Evolutionary conservation across 2,888 invertebrate species (phyloP).

Genomic region (Altica lythri): DNA sequence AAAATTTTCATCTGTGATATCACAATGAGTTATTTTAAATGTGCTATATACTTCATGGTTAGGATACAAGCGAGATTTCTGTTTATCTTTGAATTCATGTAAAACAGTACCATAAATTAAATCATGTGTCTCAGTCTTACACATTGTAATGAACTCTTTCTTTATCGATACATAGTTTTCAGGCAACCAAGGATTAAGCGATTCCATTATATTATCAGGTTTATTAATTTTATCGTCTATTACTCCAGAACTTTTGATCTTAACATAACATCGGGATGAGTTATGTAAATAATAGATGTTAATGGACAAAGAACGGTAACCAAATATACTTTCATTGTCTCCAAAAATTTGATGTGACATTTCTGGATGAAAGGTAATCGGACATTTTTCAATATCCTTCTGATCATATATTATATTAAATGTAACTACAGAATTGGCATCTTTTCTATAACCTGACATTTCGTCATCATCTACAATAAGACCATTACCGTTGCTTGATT

Average conservation of each 20-base stretch:
- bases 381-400: constrained; percentile 35
- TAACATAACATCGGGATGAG: constrained; percentile 68
- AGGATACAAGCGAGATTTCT: constrained; percentile 33
- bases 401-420: constrained; percentile 42
- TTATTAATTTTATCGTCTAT: constrained; percentile 59
- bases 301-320: constrained; percentile 79
- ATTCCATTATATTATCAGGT: constrained; percentile 47
- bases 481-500: constrained; percentile 19
- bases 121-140: constrained; percentile 45
- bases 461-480: constrained; percentile 34
- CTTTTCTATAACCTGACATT: constrained; percentile 41
- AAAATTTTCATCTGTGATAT: constrained; percentile 74
- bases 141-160: constrained; percentile 40
- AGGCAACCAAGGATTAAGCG: constrained; percentile 51
- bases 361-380: constrained; percentile 79
- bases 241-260: constrained; percentile 70
- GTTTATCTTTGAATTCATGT: constrained; percentile 36
- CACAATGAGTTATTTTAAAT: constrained; percentile 83
- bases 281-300: constrained; percentile 46
- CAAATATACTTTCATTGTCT: constrained; percentile 88
- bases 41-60: constrained; percentile 43
- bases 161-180: constrained; percentile 41
- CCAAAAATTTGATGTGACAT: constrained; percentile 96
- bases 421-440: constrained; percentile 40
- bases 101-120: constrained; percentile 47